Base-by-base conservation (phyloP, 1,140 invertebrate genomes). In the Drosophila athabasca region DNA sequence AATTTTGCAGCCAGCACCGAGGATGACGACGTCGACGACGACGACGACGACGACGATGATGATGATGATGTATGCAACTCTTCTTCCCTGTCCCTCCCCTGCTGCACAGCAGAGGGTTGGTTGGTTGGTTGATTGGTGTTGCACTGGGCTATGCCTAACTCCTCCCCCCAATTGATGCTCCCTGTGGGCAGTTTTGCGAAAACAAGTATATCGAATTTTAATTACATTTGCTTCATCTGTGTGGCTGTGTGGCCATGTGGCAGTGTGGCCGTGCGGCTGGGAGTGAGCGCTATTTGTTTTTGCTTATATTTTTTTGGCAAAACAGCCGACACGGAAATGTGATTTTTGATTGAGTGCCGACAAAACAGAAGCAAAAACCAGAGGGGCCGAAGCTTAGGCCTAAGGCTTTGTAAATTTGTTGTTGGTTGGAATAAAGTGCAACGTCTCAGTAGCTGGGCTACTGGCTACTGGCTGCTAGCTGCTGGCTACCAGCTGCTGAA, bases 131-230 rank as follows among this genome's bases (percentile, higher is more conserved):
- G 48, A 4, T 6, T 5, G 29, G 29, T 24, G 46, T 43, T 53
- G 19, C 61, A 52, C 59, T 45, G 54, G 67, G 59, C 62, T 76
- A 50, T 45, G 51, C 39, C 64, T 45, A 19, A 35, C 43, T 46
- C 46, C 49, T 61, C 59, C 41, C 55, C 43, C 15, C 17, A 31
- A 22, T 39, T 60, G 50, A 54, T 58, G 6, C 68, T 79, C 65
- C 64, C 79, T 76, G 60, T 75, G 69, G 76, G 53, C 77, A 76
- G 46, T 74, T 82, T 74, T 80, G 79, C 61, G 70, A 90, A 90
- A 90, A 90, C 87, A 90, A 90, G 87, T 90, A 90, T 90, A 90
- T 90, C 81, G 87, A 90, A 87, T 90, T 90, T 90, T 90, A 90
- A 90, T 90, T 90, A 90, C 87, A 90, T 90, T 90, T 90, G 75